Conservation (phyloP, 2,888 invertebrate genomes). For the Ceriagrion tenellum region DNA sequence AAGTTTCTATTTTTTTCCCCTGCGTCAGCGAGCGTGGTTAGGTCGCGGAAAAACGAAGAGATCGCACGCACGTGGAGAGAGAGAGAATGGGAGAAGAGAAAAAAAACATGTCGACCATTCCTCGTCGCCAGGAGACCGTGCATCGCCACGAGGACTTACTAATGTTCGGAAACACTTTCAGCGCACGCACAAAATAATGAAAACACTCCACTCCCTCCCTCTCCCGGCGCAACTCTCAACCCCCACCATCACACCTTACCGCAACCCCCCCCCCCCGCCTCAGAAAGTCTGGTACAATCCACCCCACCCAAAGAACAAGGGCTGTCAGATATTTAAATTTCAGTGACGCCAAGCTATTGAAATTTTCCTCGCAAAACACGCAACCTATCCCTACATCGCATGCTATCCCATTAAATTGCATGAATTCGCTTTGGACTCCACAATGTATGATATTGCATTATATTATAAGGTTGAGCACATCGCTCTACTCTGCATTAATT, state of each 20-base stretch:
- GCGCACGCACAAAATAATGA: neutral
- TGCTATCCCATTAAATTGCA: too few relatives aligned
- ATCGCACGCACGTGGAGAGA: neutral
- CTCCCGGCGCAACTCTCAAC: neutral
- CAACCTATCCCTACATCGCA: too few relatives aligned
- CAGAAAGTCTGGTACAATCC: neutral
- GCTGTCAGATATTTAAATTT: too few relatives aligned
- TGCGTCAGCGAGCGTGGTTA: neutral
- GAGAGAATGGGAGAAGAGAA: neutral
- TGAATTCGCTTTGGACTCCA: too few relatives aligned
- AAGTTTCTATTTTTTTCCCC: neutral
- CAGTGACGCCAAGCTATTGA: too few relatives aligned
- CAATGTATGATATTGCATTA: too few relatives aligned
- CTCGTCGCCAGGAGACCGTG: neutral
- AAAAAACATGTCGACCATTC: neutral
- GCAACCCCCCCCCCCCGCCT: neutral
- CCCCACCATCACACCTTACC: neutral
- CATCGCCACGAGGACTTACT: conserved; percentile 1
- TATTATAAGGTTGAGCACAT: too few relatives aligned
- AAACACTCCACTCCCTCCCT: neutral
- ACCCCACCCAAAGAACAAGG: too few relatives aligned
- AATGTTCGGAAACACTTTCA: neutral
- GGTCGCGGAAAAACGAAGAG: neutral
- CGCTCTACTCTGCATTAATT: too few relatives aligned
- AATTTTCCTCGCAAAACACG: too few relatives aligned